A percentile compares a stretch with the other conserved stretches of the same genome.
These are phyloP conservation scores for Cisticola juncidis DNA, from an alignment of 2,113 vertebrate genomes.

Conservation along the genomic window DNA sequence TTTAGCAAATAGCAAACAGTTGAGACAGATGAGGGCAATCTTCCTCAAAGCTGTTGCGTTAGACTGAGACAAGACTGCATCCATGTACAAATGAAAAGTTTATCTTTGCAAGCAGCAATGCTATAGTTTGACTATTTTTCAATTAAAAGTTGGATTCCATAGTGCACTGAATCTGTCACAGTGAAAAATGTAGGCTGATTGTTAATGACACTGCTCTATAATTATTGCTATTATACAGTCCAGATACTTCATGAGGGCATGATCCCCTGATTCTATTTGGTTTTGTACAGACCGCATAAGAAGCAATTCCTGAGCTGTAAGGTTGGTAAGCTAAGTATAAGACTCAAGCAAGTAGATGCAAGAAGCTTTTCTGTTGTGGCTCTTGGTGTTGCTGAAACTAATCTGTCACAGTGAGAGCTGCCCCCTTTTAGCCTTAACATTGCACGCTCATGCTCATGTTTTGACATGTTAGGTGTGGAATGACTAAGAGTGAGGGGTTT, in stretches of 20 bases:
- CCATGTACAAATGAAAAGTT: constrained; percentile 43
- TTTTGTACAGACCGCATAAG: neutral
- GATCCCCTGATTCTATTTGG: constrained; percentile 33
- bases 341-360: constrained; percentile 6
- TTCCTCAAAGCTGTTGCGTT: constrained; percentile 37
- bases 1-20: constrained; percentile 22
- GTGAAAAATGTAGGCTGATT: constrained; percentile 56
- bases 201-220: constrained; percentile 45
- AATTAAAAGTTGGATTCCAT: constrained; percentile 59
- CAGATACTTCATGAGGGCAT: constrained; percentile 33
- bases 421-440: neutral
- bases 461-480: constrained; percentile 7
- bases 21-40: constrained; percentile 43
- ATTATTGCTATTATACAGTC: constrained; percentile 59
- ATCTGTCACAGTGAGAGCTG: constrained; percentile 30
- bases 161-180: constrained; percentile 54
- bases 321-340: neutral
- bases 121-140: constrained; percentile 57
- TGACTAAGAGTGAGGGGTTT: neutral
- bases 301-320: constrained; percentile 3
- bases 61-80: constrained; percentile 32
- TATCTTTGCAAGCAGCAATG: constrained; percentile 42
- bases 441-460: neutral
- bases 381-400: constrained; percentile 28
- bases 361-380: constrained; percentile 33